phyloP scores from a whole-genome alignment of 2,797 vertebrate species.

The Cheirogaleus major region DNA sequence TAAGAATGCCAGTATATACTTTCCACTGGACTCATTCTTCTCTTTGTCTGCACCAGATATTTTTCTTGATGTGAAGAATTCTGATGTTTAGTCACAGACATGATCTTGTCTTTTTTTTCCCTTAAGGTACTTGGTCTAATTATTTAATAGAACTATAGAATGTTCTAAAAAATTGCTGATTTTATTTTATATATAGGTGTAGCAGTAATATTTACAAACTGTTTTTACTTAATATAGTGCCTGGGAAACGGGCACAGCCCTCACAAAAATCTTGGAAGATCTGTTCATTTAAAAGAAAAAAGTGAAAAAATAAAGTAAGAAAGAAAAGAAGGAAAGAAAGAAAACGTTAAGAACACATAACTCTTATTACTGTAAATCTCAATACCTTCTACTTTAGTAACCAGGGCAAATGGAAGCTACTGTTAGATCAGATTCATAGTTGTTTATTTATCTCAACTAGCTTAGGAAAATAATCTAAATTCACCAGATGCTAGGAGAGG shows the following conservation, averaged over 20 bases:
- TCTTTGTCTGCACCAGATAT: background rate
- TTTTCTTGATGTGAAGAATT: conserved; percentile 20
- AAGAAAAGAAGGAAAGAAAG: background rate
- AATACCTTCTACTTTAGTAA: background rate
- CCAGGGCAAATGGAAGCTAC: background rate
- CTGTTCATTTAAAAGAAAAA: conserved; percentile 24
- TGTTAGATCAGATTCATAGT: background rate
- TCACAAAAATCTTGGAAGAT: conserved; percentile 27
- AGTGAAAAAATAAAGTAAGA: background rate
- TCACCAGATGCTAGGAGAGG: background rate
- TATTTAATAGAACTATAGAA: conserved; percentile 17
- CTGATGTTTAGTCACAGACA: background rate
- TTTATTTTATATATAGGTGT: background rate
- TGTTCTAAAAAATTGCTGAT: background rate
- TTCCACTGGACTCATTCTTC: background rate
- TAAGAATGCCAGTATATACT: background rate
- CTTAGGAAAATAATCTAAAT: conserved; percentile 17
- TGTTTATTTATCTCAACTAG: background rate
- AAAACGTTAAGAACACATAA: background rate
- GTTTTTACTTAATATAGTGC: background rate
- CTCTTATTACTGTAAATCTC: background rate
- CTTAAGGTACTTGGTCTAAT: background rate
- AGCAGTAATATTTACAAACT: background rate
- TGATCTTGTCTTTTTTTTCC: background rate
- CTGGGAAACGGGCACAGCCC: background rate